Evolutionary conservation across 2,113 vertebrate genomes (phyloP).

Genomic region (Mormyrus lacerda): DNA sequence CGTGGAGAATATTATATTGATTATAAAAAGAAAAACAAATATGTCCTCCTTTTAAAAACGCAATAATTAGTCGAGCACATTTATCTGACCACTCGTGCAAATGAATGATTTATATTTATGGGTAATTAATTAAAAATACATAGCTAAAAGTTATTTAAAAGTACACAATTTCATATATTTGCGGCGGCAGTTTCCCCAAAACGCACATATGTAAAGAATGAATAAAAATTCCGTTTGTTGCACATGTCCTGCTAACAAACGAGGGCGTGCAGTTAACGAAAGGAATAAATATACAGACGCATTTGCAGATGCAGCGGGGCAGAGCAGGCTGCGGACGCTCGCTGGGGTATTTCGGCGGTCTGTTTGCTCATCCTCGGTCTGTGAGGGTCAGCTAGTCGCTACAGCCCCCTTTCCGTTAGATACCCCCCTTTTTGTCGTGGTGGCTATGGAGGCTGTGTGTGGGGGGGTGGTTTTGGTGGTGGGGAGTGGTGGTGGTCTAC

Average conservation of each 20-base stretch:
- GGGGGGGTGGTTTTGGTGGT: slow-evolving; percentile 23
- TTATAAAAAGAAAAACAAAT: not conserved
- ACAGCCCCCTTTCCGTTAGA: slow-evolving; percentile 24
- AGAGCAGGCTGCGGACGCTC: slow-evolving; percentile 18
- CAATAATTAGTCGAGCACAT: not conserved
- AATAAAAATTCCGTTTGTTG: not conserved
- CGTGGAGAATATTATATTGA: not conserved
- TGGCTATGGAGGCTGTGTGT: slow-evolving; percentile 28
- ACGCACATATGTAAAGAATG: not conserved
- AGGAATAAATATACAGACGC: slow-evolving; percentile 12
- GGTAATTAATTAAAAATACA: not conserved
- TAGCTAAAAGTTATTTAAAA: not conserved
- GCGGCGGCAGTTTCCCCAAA: not conserved
- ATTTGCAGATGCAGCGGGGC: slow-evolving; percentile 13
- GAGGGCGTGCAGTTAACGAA: slow-evolving; percentile 11
- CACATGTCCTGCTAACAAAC: not conserved
- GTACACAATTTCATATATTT: not conserved
- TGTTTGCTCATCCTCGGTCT: slow-evolving; percentile 22
- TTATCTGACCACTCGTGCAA: not conserved
- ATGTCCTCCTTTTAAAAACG: not conserved
- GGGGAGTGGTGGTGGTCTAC: slow-evolving; percentile 51
- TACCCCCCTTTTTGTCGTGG: slow-evolving; percentile 34
- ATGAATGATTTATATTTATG: not conserved
- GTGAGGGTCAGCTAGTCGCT: slow-evolving; percentile 23
- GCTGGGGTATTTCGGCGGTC: slow-evolving; percentile 15